Percentiles rank a stretch among this genome's conserved stretches.
phyloP scores from a whole-genome alignment of 2,888 invertebrate genomes.

The Griposia aprilina region DNA sequence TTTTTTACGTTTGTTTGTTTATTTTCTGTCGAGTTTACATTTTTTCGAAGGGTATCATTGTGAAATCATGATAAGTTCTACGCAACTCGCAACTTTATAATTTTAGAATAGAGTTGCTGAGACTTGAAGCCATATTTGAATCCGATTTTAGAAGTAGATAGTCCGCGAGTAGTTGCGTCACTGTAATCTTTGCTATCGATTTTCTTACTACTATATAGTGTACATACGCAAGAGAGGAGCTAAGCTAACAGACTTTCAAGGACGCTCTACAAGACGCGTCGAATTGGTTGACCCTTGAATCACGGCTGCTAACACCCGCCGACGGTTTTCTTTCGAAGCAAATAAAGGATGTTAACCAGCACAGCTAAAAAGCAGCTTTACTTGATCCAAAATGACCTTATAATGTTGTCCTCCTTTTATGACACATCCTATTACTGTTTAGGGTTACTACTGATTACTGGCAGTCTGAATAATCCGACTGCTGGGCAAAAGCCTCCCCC shows the following conservation, averaged over 20 bases:
- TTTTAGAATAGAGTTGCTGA: background rate
- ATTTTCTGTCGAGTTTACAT: background rate
- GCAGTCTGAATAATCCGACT: background rate
- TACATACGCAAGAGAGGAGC: conserved; percentile 8
- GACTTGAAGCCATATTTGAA: conserved; percentile 35
- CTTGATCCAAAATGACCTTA: background rate
- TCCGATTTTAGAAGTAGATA: conserved; percentile 22
- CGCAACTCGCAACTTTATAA: background rate
- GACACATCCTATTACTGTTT: background rate
- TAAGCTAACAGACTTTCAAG: conserved; percentile 34
- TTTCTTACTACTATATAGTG: conserved; percentile 11
- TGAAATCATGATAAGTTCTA: background rate
- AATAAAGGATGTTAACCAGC: background rate
- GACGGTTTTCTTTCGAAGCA: background rate
- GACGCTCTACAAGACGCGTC: conserved; percentile 17
- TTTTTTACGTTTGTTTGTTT: no score
- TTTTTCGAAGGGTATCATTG: background rate
- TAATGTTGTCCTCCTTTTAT: background rate
- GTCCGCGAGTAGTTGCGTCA: background rate
- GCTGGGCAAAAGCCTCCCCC: background rate
- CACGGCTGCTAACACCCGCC: background rate
- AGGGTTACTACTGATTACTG: background rate
- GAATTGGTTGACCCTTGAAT: conserved; percentile 3
- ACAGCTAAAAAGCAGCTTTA: background rate
- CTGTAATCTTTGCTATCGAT: conserved; percentile 42